A percentile compares a stretch with the other conserved stretches of the same genome.
Evolutionary conservation across 2,888 invertebrate species (phyloP).

Genomic region (Capitulum mitella): DNA sequence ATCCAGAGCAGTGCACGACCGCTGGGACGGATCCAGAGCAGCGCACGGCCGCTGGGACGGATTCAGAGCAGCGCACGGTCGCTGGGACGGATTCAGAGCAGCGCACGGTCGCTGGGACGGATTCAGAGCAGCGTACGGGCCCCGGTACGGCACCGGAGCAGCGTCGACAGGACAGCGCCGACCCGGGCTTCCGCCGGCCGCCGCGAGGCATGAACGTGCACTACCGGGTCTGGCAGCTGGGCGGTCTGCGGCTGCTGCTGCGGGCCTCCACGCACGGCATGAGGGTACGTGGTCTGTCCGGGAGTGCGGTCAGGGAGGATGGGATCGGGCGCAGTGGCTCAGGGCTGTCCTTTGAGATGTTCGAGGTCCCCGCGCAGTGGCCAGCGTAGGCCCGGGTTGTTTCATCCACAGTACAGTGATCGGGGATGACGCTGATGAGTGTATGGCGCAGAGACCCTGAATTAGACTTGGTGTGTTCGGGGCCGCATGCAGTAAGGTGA

Average conservation of each 20-base stretch:
- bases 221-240: slow-evolving; percentile 12
- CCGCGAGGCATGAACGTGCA: neutral
- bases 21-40: neutral
- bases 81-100: neutral
- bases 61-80: neutral
- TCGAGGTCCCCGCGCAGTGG: too few species aligned
- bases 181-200: neutral
- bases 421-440: too few species aligned
- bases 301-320: neutral
- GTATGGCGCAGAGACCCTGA: too few species aligned
- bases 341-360: too few species aligned
- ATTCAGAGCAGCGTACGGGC: neutral
- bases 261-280: neutral
- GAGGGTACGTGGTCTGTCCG: neutral
- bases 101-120: too few species aligned
- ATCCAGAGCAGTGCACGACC: neutral
- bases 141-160: neutral
- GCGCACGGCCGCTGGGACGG: neutral
- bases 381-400: too few species aligned
- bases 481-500: too few species aligned
- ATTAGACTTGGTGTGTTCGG: too few species aligned
- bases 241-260: neutral
- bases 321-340: too few species aligned
- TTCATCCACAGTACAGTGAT: too few species aligned
- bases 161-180: neutral